Evolutionary conservation across 2,797 vertebrate genomes (phyloP).

Genomic region (Coilia nasus): DNA sequence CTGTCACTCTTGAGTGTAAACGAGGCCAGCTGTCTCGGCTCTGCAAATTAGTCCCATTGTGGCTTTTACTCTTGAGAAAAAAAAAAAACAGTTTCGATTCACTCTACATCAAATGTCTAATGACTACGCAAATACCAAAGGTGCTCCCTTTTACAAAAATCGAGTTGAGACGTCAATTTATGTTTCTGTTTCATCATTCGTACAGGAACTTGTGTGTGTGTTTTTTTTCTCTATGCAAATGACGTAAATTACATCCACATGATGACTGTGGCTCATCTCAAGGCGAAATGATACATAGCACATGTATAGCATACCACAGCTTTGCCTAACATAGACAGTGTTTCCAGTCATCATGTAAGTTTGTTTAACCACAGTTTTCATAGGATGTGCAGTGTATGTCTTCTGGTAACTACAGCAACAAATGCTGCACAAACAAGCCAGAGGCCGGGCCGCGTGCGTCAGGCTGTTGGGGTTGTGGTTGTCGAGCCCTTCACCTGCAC

Average conservation of each 20-base stretch:
- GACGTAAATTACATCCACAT: not conserved
- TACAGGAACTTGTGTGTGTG: not conserved
- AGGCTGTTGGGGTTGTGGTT: constrained; percentile 46
- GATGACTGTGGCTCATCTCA: not conserved
- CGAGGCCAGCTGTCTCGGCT: not conserved
- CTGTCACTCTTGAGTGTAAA: constrained; percentile 4
- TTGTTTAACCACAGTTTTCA: not conserved
- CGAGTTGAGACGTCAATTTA: not conserved
- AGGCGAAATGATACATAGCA: not conserved
- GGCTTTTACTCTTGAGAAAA: not conserved
- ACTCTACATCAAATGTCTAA: constrained; percentile 3
- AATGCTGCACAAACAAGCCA: not conserved
- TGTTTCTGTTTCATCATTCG: not conserved
- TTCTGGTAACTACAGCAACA: not conserved
- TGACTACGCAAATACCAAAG: not conserved
- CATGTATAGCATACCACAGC: not conserved
- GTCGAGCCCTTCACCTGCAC: constrained; percentile 40
- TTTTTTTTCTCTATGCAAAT: too few species aligned
- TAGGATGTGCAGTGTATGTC: not conserved
- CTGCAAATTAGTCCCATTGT: not conserved
- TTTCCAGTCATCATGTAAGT: not conserved
- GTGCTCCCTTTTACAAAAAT: not conserved
- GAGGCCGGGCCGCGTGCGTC: not conserved
- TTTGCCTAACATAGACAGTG: not conserved
- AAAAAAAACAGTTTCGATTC: constrained; percentile 1